Percentiles rank a stretch among this genome's conserved stretches.
Evolutionary conservation across 92 coral and sea anemone species (phyloP).

Genomic region (Actinernus sp.): DNA sequence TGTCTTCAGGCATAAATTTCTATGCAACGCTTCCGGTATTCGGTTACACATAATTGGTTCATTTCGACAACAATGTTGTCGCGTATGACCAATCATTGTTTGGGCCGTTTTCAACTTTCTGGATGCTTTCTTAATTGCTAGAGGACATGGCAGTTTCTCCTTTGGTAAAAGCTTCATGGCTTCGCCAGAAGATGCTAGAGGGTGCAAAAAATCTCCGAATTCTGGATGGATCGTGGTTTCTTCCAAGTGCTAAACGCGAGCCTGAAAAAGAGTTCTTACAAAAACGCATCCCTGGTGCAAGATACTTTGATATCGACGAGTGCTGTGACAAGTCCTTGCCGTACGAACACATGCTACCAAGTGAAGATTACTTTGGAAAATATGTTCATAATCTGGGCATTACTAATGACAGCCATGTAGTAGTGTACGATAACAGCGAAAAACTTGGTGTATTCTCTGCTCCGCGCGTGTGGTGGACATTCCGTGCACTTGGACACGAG

Average conservation of each 20-base stretch:
- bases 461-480: conserved; percentile 97
- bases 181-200: conserved; percentile 70
- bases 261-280: conserved; percentile 71
- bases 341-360: conserved; percentile 87
- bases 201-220: conserved; percentile 68
- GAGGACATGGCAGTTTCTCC: too few relatives aligned
- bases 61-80: too few relatives aligned
- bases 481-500: conserved; percentile 93
- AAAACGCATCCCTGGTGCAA: conserved; percentile 87
- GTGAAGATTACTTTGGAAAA: conserved; percentile 70
- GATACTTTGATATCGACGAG: conserved; percentile 87
- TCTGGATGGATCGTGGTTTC: conserved; percentile 92
- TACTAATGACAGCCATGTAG: conserved; percentile 85
- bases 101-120: too few relatives aligned
- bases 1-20: too few relatives aligned
- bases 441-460: conserved; percentile 86
- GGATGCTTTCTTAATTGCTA: too few relatives aligned
- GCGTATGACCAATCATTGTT: too few relatives aligned
- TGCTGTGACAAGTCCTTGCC: conserved; percentile 77
- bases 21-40: too few relatives aligned
- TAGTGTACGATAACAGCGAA: conserved; percentile 85
- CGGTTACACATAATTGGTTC: too few relatives aligned
- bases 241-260: conserved; percentile 80
- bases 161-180: conserved; percentile 70
- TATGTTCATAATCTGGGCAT: conserved; percentile 88